Base-by-base conservation (phyloP, 2,888 invertebrate genomes). In the Athetis lepigone region DNA sequence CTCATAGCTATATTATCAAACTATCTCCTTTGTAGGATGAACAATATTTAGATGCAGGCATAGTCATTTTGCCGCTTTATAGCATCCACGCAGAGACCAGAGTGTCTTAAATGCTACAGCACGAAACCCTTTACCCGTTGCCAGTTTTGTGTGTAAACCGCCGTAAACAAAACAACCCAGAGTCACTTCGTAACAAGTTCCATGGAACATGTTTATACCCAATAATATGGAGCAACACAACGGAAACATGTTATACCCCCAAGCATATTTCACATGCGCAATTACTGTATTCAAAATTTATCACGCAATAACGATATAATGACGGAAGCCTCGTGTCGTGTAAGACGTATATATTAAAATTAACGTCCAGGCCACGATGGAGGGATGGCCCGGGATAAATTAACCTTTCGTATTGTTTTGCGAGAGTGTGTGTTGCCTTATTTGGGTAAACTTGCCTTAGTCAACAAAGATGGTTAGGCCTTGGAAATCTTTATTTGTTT, bases 271-370 rank as follows among this genome's bases (percentile, higher is more conserved):
- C 62, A 72, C 68, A 74, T 61, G 59, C 66, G 71, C 67, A 82
- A 84, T 83, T 81, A 83, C 81, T 81, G 75, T 77, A 81, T 81
- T 77, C 79, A 73, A 81, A 86, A 88, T 88, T 87, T 87, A 89
- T 85, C 77, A 78, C 80, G 84, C 84, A 85, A 86, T 88, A 89
- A 88, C 85, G 83, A 83, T 83, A 83, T 88, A 87, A 89, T 87
- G 84, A 86, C 84, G 86, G 84, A 85, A 88, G 85, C 79, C 80
- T 84, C 80, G 81, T 80, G 69, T 61, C 65, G 72, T 73, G 63
- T 75, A 85, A 82, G 81, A 84, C 79, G 73, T 81, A 81, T 82
- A 81, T 85, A 87, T 88, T 88, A 86, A 88, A 88, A 88, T 90
- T 86, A 85, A 88, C 85, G 83, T 81, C 75, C 78, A 78, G 80